A percentile compares a stretch with the other conserved stretches of the same genome.
phyloP scores from a whole-genome alignment of 2,797 vertebrate species.

The Malacoctenus gilli region DNA sequence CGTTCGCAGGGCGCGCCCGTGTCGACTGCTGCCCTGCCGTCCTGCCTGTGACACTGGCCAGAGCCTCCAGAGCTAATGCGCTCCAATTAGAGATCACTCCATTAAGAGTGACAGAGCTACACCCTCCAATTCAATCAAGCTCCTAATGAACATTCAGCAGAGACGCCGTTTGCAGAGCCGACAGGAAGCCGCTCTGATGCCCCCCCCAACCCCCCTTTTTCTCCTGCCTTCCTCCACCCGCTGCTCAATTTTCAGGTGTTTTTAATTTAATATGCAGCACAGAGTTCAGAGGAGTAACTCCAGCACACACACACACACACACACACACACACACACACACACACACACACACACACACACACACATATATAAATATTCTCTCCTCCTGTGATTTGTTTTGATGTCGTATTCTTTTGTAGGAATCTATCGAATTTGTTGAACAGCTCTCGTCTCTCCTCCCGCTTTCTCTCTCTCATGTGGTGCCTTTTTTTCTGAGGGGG shows the following conservation, averaged over 20 bases:
- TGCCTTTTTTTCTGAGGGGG: slow-evolving; percentile 42
- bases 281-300: slow-evolving; percentile 11
- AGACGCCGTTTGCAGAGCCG: slow-evolving; percentile 56
- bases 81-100: slow-evolving; percentile 78
- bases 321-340: slow-evolving; percentile 2
- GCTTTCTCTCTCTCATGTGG: slow-evolving; percentile 28
- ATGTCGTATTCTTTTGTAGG: slow-evolving; percentile 29
- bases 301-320: slow-evolving; percentile 4
- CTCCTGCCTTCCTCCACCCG: slow-evolving; percentile 24
- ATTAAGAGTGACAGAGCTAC: slow-evolving; percentile 80
- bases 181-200: slow-evolving; percentile 52
- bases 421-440: slow-evolving; percentile 36
- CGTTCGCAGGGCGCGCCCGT: background rate
- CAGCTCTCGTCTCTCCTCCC: slow-evolving; percentile 22
- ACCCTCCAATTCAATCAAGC: slow-evolving; percentile 77
- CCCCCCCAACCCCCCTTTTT: slow-evolving; percentile 22
- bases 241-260: background rate
- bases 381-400: slow-evolving; percentile 34
- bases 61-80: slow-evolving; percentile 65
- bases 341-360: slow-evolving; percentile 11
- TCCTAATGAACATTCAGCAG: slow-evolving; percentile 76
- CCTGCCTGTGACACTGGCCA: slow-evolving; percentile 67
- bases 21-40: slow-evolving; percentile 22
- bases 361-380: slow-evolving; percentile 14
- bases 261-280: too few species aligned